These are phyloP conservation scores for Drosophila virilis DNA, from an alignment of 1,140 invertebrate genomes.

Conservation along the genomic window DNA sequence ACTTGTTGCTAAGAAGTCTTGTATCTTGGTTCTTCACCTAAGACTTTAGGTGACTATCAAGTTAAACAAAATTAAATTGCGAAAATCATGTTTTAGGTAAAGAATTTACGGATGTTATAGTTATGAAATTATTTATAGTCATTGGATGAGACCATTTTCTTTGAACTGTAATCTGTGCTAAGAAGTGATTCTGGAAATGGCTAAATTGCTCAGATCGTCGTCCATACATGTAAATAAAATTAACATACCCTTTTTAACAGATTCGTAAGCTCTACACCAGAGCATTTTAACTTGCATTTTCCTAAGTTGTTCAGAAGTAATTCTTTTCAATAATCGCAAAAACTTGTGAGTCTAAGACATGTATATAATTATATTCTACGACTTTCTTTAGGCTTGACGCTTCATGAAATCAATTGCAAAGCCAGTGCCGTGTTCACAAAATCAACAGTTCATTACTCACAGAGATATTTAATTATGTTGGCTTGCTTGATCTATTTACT, in stretches of 20 bases:
- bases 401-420: background rate
- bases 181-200: background rate
- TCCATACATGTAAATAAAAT: too few relatives aligned
- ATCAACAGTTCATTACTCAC: slow-evolving; percentile 18
- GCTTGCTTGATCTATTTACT: slow-evolving; percentile 56
- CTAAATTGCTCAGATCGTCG: too few relatives aligned
- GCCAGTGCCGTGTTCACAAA: background rate
- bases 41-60: background rate
- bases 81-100: background rate
- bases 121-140: background rate
- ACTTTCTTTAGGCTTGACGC: background rate
- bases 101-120: too few relatives aligned
- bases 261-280: too few relatives aligned
- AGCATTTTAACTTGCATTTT: too few relatives aligned
- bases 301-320: background rate
- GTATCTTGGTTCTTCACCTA: too few relatives aligned
- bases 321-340: background rate
- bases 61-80: too few relatives aligned
- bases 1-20: slow-evolving; percentile 13
- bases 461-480: slow-evolving; percentile 25
- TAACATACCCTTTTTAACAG: too few relatives aligned
- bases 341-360: background rate
- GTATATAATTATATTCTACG: background rate
- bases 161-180: background rate
- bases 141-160: background rate